Evolutionary conservation across 2,113 vertebrate genomes (phyloP).

Genomic region (Elanoides forficatus): DNA sequence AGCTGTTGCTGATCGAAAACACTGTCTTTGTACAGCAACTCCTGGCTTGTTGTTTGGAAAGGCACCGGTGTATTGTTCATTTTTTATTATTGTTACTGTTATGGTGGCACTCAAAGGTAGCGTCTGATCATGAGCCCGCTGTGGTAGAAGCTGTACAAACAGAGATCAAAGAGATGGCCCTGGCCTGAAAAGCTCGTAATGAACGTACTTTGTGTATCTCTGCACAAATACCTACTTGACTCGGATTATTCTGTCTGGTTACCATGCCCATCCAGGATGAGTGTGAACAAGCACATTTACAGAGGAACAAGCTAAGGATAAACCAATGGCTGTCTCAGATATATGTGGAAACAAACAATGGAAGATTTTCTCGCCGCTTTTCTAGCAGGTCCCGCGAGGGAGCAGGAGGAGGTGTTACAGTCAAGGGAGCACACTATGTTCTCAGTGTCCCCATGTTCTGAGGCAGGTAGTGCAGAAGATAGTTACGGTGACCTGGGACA

Average conservation of each 20-base stretch:
- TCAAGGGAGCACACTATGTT: not conserved
- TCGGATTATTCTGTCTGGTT: not conserved
- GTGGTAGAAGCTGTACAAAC: not conserved
- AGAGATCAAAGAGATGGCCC: not conserved
- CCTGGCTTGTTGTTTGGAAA: not conserved
- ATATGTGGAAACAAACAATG: not conserved
- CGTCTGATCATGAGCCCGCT: not conserved
- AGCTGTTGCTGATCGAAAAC: not conserved
- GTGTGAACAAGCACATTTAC: not conserved
- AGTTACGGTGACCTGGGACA: not conserved
- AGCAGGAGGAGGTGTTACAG: not conserved
- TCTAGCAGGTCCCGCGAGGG: not conserved
- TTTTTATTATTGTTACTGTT: accelerated
- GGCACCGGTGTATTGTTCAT: not conserved
- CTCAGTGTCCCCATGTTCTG: not conserved
- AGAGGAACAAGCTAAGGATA: not conserved
- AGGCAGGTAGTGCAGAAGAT: not conserved
- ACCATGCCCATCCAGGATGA: not conserved
- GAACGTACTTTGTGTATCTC: not conserved
- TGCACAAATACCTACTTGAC: not conserved
- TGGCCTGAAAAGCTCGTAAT: not conserved
- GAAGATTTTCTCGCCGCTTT: not conserved
- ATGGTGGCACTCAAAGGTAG: not conserved
- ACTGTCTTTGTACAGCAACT: not conserved
- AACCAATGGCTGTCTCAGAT: not conserved